These are phyloP conservation scores for Cromileptes altivelis DNA, from an alignment of 2,113 vertebrate species.

Conservation along the genomic window DNA sequence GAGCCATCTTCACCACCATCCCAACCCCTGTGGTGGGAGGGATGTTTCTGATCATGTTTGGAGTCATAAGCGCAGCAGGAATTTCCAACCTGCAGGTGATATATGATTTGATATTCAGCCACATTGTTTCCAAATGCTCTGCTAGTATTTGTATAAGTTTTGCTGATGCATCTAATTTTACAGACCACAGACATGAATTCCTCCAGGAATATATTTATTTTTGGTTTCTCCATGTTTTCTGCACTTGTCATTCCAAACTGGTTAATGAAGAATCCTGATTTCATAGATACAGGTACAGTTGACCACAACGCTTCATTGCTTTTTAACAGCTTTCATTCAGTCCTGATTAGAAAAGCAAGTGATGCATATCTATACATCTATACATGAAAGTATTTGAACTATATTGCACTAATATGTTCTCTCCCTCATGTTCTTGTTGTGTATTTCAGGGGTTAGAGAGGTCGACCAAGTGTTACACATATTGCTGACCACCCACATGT, in stretches of 20 bases:
- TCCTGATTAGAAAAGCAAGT: background rate
- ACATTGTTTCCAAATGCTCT: background rate
- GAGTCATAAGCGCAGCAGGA: constrained; percentile 91
- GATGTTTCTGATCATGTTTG: constrained; percentile 95
- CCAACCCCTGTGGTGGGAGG: constrained; percentile 93
- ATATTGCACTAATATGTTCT: constrained; percentile 9
- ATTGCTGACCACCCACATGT: constrained; percentile 94
- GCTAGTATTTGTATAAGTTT: background rate
- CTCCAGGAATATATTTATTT: constrained; percentile 94
- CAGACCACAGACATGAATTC: constrained; percentile 97
- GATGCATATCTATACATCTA: background rate
- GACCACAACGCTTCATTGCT: background rate
- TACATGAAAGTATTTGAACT: background rate
- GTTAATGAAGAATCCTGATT: constrained; percentile 86
- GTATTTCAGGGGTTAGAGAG: constrained; percentile 86
- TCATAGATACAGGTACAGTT: constrained; percentile 88
- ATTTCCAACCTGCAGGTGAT: constrained; percentile 94
- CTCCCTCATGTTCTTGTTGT: background rate
- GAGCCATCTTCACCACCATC: constrained; percentile 92
- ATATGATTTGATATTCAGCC: background rate
- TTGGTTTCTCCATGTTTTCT: constrained; percentile 94
- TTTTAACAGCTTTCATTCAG: background rate
- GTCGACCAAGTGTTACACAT: constrained; percentile 92
- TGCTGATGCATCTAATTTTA: constrained; percentile 18
- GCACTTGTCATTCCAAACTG: constrained; percentile 91